Conservation (phyloP, 53 echinoderm and acorn worm genomes). For the Holothuria leucospilota region DNA sequence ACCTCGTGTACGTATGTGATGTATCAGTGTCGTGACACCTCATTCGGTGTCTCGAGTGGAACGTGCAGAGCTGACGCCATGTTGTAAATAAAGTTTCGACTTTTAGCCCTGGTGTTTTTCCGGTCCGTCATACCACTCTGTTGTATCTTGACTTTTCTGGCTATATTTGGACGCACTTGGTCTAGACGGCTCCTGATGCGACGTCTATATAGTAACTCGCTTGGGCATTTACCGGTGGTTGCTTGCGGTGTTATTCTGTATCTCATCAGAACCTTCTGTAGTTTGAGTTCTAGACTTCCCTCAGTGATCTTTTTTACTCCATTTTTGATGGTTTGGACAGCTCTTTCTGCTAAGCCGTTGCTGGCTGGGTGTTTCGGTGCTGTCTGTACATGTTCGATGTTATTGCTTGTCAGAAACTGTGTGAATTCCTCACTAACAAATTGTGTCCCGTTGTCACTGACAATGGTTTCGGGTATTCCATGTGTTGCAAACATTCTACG, state of each 20-base stretch:
- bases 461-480: constrained; percentile 67
- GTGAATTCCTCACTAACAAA: constrained; percentile 69
- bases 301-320: constrained; percentile 27
- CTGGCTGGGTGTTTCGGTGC: constrained; percentile 70
- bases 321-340: constrained; percentile 58
- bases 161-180: constrained; percentile 45
- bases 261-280: constrained; percentile 56
- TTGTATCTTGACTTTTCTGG: constrained; percentile 21
- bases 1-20: too few relatives aligned
- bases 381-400: constrained; percentile 68
- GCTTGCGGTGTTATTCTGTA: constrained; percentile 67
- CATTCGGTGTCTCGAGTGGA: too few relatives aligned
- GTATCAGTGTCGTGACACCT: too few relatives aligned
- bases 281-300: constrained; percentile 45
- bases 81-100: too few relatives aligned
- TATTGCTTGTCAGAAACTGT: constrained; percentile 51
- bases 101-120: not conserved
- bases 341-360: constrained; percentile 62
- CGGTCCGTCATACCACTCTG: not conserved
- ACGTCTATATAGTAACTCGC: constrained; percentile 58
- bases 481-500: constrained; percentile 64
- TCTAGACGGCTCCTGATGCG: constrained; percentile 47
- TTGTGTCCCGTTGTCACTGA: constrained; percentile 67
- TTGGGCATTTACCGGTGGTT: constrained; percentile 58
- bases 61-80: too few relatives aligned